Conservation (phyloP, 1,140 invertebrate genomes). For the Drosophila micromelanica region DNA sequence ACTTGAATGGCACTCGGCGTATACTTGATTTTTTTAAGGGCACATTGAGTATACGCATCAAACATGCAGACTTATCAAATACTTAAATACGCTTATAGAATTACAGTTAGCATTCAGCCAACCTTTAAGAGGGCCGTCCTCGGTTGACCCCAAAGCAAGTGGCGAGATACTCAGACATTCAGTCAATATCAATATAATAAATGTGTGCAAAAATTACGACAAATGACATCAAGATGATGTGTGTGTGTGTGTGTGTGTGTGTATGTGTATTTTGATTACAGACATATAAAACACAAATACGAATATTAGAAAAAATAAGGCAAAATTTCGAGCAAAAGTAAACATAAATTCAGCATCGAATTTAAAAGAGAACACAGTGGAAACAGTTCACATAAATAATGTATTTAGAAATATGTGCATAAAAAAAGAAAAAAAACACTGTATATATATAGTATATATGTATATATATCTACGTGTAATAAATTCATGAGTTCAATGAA, state of each 20-base stretch:
- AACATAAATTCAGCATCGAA: slow-evolving; percentile 45
- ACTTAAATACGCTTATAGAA: slow-evolving; percentile 24
- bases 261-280: slow-evolving; percentile 21
- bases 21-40: slow-evolving; percentile 37
- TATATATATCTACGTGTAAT: not conserved
- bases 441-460: not conserved
- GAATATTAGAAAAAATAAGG: slow-evolving; percentile 15
- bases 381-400: slow-evolving; percentile 18
- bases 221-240: slow-evolving; percentile 42
- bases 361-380: slow-evolving; percentile 9
- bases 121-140: slow-evolving; percentile 17
- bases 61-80: slow-evolving; percentile 21
- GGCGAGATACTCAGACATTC: slow-evolving; percentile 62
- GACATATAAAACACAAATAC: slow-evolving; percentile 32
- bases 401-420: slow-evolving; percentile 3
- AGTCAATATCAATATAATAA: slow-evolving; percentile 72
- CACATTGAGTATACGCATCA: slow-evolving; percentile 48
- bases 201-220: slow-evolving; percentile 25
- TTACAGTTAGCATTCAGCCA: slow-evolving; percentile 37
- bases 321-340: slow-evolving; percentile 33
- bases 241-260: slow-evolving; percentile 24
- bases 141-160: not conserved
- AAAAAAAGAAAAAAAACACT: not conserved
- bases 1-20: slow-evolving; percentile 19
- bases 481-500: slow-evolving; percentile 10